Evolutionary conservation across 2,113 vertebrate genomes (phyloP).

Genomic region (Ophiodon elongatus): DNA sequence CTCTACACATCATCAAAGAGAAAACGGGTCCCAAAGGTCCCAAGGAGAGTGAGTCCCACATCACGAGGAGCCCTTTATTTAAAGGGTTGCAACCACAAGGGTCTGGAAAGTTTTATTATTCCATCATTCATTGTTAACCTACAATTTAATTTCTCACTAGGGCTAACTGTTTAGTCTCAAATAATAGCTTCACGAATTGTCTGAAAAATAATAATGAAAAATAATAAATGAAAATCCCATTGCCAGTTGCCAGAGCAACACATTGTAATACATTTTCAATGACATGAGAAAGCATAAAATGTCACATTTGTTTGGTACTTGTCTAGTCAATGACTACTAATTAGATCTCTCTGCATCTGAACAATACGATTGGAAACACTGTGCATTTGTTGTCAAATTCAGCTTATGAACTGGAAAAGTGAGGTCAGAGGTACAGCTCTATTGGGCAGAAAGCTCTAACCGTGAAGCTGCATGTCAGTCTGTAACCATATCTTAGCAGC

Average conservation of each 20-base stretch:
- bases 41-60: not conserved
- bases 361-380: not conserved
- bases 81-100: slow-evolving; percentile 3
- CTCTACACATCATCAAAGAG: slow-evolving; percentile 44
- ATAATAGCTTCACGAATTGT: not conserved
- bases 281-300: not conserved
- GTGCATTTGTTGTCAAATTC: not conserved
- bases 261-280: not conserved
- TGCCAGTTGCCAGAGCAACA: not conserved
- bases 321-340: not conserved
- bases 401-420: not conserved
- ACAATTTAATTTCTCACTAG: not conserved
- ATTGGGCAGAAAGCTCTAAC: slow-evolving; percentile 11
- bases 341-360: not conserved
- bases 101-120: not conserved
- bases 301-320: not conserved
- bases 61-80: slow-evolving; percentile 5
- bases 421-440: slow-evolving; percentile 18
- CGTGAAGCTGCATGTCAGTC: slow-evolving; percentile 41
- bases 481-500: slow-evolving; percentile 64
- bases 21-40: slow-evolving; percentile 46
- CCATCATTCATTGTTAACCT: not conserved
- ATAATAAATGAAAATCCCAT: no score
- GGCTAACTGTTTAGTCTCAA: not conserved
- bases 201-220: not conserved